Evolutionary conservation across 2,113 vertebrate species (phyloP), one percentile per base, ranked within the genome.

Genomic region (Zosterops hypoxanthus): DNA sequence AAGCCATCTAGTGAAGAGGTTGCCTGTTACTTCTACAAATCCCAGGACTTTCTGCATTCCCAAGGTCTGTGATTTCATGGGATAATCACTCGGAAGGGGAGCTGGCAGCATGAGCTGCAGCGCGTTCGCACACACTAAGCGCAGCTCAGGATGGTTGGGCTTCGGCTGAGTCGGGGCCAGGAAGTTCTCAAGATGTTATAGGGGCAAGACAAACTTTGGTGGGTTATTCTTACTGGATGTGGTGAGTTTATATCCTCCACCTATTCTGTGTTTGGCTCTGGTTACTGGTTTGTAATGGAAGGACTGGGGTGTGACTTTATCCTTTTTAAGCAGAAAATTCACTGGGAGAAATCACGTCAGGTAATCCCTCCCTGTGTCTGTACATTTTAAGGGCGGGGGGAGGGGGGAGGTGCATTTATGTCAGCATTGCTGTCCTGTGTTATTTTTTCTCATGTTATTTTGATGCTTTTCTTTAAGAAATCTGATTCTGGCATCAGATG

Each of bases 71-170:
- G 11, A 46, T 86, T 71, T 71, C 31, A 19, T 1, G 3, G 79
- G 68, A n/a, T 57, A 33, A 56, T 23, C 1, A 1, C 46, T 65
- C 2, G 0, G 49, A 60, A 57, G 4, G 73, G 75, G 36, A 78
- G 47, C 12, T 49, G 68, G 71, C 64, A 91, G 72, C 19, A 34
- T 12, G 60, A 34, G n/a, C 21, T 33, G 65, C 9, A 0, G 70
- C 12, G 1, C 2, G 0, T 14, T 78, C 47, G 61, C 49, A 7
- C 17, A 2, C 3, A 19, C 2, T 4, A 29, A 83, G 41, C 5
- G 1, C 19, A 0, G 9, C 63, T 77, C 34, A 2, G n/a, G 55
- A 13, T 0, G 1, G 3, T 23, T 47, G 33, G 49, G 65, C 8
- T 68, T 26, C 0, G 0, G 33, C 63, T n/a, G 63, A 16, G 28